A percentile compares a stretch with the other conserved stretches of the same genome.
These are phyloP conservation scores for Cactoblastis cactorum DNA, from an alignment of 2,888 invertebrate genomes.

Conservation along the genomic window DNA sequence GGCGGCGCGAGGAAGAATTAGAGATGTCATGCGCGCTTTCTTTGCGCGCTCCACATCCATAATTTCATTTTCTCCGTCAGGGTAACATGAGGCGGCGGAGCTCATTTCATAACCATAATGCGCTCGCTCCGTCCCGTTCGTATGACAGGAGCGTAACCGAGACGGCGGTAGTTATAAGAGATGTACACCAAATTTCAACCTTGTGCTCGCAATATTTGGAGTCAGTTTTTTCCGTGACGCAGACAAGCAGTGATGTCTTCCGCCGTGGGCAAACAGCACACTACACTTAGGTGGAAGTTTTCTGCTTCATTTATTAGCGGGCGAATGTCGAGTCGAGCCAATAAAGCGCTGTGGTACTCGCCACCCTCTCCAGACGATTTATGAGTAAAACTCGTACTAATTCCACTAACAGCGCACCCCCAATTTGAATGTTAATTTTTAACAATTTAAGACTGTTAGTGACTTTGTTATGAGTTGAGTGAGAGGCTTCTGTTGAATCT, in stretches of 20 bases:
- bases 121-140: conserved; percentile 46
- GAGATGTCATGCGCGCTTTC: conserved; percentile 59
- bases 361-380: conserved; percentile 73
- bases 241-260: conserved; percentile 45
- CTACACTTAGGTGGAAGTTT: conserved; percentile 67
- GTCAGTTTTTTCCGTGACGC: conserved; percentile 45
- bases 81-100: conserved; percentile 66
- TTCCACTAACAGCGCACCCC: conserved; percentile 72
- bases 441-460: conserved; percentile 71
- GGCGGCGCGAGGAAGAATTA: conserved; percentile 35
- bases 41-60: conserved; percentile 60
- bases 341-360: conserved; percentile 52
- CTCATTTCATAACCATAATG: conserved; percentile 76
- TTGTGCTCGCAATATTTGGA: conserved; percentile 39
- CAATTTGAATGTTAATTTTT: conserved; percentile 78
- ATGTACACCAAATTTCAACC: conserved; percentile 52
- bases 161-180: conserved; percentile 45
- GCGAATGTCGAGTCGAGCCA: conserved; percentile 68
- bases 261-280: conserved; percentile 59
- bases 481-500: conserved; percentile 50
- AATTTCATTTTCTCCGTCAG: conserved; percentile 69
- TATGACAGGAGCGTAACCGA: conserved; percentile 32
- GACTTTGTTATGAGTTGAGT: conserved; percentile 56
- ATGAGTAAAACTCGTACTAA: conserved; percentile 70
- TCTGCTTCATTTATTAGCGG: conserved; percentile 76